Evolutionary conservation across 2,113 vertebrate species (phyloP), one percentile per base, ranked within the genome.

Genomic region (Dasyornis broadbenti): DNA sequence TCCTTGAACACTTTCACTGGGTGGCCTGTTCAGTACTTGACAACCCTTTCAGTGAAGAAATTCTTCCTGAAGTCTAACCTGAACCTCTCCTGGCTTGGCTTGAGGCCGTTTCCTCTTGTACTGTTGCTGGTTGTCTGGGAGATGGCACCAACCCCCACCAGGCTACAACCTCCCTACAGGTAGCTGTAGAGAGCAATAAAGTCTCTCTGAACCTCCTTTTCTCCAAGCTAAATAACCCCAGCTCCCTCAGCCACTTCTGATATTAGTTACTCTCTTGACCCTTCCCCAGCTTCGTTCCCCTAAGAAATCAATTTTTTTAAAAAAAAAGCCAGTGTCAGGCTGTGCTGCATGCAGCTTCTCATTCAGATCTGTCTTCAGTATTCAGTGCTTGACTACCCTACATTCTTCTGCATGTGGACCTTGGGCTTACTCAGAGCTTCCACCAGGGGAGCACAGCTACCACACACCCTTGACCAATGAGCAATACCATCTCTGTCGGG

Each of bases 371-470:
- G 98, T 98, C 97, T 99, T 98, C 98, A 98, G 98, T 98, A 98
- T 98, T 98, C 98, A 98, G 98, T 97, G 98, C 98, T 98, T 98
- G 98, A 98, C 98, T 99, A 99, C 98, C 98, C 98, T 98, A 98
- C 98, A 98, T 98, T 98, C 98, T 98, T 98, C 98, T 98, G 98
- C 98, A 98, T 98, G 98, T 97, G 98, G 98, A 98, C 98, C 98
- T 98, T 99, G 99, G 99, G 98, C 98, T 99, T 98, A 98, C 99
- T 99, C 98, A 98, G 98, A 99, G 98, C 98, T 99, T 99, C 98
- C 98, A 99, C 98, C 98, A 99, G 98, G 98, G 98, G 98, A 99
- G 98, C 97, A 98, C 98, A 99, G 98, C 99, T 99, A 98, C 98
- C 98, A 98, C 98, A 98, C 97, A 99, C 98, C 98, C 97, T 97